phyloP scores from a whole-genome alignment of 2,888 invertebrate genomes.

The Drosophila putrida region DNA sequence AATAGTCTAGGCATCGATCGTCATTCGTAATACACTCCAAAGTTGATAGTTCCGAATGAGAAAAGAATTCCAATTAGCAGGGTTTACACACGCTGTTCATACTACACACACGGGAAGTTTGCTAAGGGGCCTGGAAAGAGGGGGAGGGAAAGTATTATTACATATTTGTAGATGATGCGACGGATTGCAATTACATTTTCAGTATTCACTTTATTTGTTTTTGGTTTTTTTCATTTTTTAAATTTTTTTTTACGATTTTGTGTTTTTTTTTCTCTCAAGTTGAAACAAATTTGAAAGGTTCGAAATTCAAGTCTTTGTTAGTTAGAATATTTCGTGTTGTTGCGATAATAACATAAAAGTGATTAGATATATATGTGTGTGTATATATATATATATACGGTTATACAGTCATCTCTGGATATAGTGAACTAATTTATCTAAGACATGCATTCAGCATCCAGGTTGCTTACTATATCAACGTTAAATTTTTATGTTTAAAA shows the following conservation, averaged over 20 bases:
- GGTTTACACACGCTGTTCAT: constrained; percentile 44
- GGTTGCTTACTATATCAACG: too few species aligned
- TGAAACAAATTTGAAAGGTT: constrained; percentile 53
- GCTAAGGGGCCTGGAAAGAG: not conserved
- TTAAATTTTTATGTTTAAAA: too few species aligned
- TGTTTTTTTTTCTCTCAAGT: constrained; percentile 26
- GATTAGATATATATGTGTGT: not conserved
- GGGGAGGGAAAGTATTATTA: not conserved
- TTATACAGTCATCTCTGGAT: not conserved
- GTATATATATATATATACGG: constrained; percentile 1
- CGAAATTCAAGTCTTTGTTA: constrained; percentile 27
- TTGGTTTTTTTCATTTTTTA: constrained; percentile 1
- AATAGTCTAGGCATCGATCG: not conserved
- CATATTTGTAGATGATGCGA: constrained; percentile 22
- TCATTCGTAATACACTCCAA: constrained; percentile 12
- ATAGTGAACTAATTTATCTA: not conserved
- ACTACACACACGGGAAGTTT: constrained; percentile 71
- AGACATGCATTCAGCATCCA: too few species aligned
- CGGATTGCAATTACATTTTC: constrained; percentile 31
- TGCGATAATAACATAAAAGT: constrained; percentile 6
- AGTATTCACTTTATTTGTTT: constrained; percentile 33
- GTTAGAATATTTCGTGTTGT: constrained; percentile 14
- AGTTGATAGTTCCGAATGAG: constrained; percentile 37
- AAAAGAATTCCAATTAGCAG: constrained; percentile 57
- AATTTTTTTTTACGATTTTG: constrained; percentile 2